Base-by-base conservation (phyloP, 2,888 invertebrate genomes). In the Amphipoea oculea region DNA sequence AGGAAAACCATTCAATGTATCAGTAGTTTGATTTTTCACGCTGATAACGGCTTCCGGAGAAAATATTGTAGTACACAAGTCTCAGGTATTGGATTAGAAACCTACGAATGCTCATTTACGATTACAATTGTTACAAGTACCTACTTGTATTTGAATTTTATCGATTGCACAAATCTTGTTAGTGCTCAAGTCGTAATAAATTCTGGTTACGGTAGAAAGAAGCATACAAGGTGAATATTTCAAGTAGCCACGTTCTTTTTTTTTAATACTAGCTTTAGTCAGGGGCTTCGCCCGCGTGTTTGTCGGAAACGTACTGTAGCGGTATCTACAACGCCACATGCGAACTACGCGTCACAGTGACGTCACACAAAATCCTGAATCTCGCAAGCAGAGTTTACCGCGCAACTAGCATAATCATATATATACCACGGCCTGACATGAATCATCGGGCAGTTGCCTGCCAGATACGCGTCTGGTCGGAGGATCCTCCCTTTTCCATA, bases 151-250 rank as follows among this genome's bases (percentile, higher is more conserved):
- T 85, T 71, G 60, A 76, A 70, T 85, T 87, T 87, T 87, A 87
- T 87, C 79, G 85, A 72, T 74, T 71, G 73, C 84, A 85, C 85
- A 79, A 63, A 76, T 73, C 77, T 78, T 84, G 84, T 79, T 87
- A 71, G 70, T 60, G 79, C 45, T 67, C 1, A 40, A 76, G 60
- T 77, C 73, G 73, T 84, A 83, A 86, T 73, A 79, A 84, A 79
- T 62, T 79, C 40, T 79, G 36, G 78, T 76, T 73, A 71, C 75
- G 70, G 73, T 84, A 40, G 70, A 79, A 36, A 17, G 20, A 83
- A 75, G 75, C 69, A 11, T 82, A 67, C 67, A 72, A 77, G 48
- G 72, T 73, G 73, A 72, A 76, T 77, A 69, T 73, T 82, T 86
- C 11, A 62, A 60, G 60, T 23, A 62, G 62, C 72, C 69, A 69